phyloP scores from a whole-genome alignment of 1,140 invertebrate species.

The Lineus longissimus region DNA sequence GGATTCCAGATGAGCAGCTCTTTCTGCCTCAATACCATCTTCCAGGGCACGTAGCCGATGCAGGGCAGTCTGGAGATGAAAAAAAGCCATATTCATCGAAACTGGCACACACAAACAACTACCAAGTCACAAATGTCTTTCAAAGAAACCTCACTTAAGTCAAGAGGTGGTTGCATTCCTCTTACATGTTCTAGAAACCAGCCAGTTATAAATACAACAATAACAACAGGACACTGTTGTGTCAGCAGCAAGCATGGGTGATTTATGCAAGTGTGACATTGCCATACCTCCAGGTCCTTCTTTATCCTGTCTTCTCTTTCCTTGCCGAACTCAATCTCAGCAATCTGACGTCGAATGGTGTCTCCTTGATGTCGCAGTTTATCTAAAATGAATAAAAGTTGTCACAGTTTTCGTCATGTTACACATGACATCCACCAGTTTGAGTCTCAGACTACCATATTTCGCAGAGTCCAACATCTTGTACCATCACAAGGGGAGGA shows the following conservation, averaged over 20 bases:
- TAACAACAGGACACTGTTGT: no score
- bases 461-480: no score
- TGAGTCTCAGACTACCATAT: no score
- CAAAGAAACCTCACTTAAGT: neutral
- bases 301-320: constrained; percentile 43
- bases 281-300: constrained; percentile 40
- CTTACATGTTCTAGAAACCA: no score
- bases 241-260: no score
- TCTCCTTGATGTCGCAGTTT: constrained; percentile 34
- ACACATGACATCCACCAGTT: no score
- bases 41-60: constrained; percentile 37
- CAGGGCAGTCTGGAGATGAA: constrained; percentile 30
- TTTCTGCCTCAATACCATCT: constrained; percentile 46
- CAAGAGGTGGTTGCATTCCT: no score
- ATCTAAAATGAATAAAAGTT: constrained; percentile 19
- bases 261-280: neutral
- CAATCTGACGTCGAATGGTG: constrained; percentile 28
- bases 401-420: neutral
- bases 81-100: neutral
- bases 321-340: constrained; percentile 39
- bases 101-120: neutral
- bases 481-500: no score
- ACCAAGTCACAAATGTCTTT: neutral
- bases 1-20: constrained; percentile 48
- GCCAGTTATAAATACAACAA: no score